phyloP scores from a whole-genome alignment of 2,888 invertebrate species.

The Torymus tubicola region DNA sequence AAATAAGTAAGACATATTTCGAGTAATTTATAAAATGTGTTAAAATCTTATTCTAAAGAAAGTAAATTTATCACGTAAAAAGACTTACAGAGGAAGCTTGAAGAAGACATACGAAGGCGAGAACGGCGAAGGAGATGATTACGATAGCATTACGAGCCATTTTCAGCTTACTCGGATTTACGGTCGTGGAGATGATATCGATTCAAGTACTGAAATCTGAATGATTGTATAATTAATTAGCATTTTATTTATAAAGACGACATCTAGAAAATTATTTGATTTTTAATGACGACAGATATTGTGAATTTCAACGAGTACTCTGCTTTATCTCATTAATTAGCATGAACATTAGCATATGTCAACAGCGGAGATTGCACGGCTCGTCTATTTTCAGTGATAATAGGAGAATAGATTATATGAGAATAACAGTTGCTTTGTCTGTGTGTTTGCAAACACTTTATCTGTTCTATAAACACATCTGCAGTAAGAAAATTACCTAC shows the following conservation, averaged over 20 bases:
- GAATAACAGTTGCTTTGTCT: no score
- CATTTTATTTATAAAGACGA: background rate
- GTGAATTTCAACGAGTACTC: background rate
- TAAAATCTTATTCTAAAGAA: no score
- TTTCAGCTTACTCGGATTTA: background rate
- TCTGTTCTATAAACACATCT: no score
- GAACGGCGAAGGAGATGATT: background rate
- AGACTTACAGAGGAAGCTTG: constrained; percentile 19
- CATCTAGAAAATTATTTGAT: background rate
- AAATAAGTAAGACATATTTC: no score
- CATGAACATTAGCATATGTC: no score
- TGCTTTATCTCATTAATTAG: no score
- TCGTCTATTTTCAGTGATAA: background rate
- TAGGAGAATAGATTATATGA: background rate
- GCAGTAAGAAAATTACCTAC: no score
- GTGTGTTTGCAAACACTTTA: no score
- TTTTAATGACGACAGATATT: background rate
- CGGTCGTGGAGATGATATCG: background rate
- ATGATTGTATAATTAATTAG: background rate
- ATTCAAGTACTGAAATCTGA: constrained; percentile 9
- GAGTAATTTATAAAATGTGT: no score
- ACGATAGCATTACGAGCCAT: constrained; percentile 22
- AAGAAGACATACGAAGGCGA: constrained; percentile 16
- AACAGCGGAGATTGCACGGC: no score
- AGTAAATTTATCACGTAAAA: no score